Evolutionary conservation across 2,888 invertebrate species (phyloP), one percentile per base, ranked within the genome.

Genomic region (Lasioglossum pauxillum): DNA sequence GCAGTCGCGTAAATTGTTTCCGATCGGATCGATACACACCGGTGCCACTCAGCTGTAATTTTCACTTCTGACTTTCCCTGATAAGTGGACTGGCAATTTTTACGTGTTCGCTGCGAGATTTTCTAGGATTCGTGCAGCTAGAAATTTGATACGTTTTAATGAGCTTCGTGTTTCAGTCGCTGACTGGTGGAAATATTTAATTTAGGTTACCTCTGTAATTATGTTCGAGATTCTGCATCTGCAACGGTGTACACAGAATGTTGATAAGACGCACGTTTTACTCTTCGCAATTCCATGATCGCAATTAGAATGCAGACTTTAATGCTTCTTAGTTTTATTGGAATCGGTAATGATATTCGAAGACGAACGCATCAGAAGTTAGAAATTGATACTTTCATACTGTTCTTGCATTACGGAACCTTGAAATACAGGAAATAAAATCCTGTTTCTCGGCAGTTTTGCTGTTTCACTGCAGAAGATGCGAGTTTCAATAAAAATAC

Each of bases 21-120:
- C 44, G 46, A 46, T 73, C 72, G 46, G 46, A 41, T 73, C 72
- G 10, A 44, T 73, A 41, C 69, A 16, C 8, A 12, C 38, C 38
- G 4, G 35, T 23, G 38, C 38, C 12, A 10, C 2, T 1, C 0
- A 0, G 23, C 10, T 23, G 10, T 5, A 69, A 69, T 10, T 38
- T 69, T n/a, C 41, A 41, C 67, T 31, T 35, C 35, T 35, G 35
- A 35, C 35, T 67, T 67, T 35, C 67, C 19, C 35, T 8, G 35
- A 64, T 64, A 64, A 64, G 64, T 16, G 64, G 64, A 64, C 64
- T 64, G 64, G 64, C 64, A 64, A 64, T 31, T 31, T 64, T 31
- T 5, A 27, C 16, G 64, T 7, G 31, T 64, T 64, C 16, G 1
- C 31, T 0, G 2, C 31, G 64, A 64, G 31, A 27, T 31, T 64